phyloP scores from a whole-genome alignment of 1,140 invertebrate species.

The Eumeta japonica region DNA sequence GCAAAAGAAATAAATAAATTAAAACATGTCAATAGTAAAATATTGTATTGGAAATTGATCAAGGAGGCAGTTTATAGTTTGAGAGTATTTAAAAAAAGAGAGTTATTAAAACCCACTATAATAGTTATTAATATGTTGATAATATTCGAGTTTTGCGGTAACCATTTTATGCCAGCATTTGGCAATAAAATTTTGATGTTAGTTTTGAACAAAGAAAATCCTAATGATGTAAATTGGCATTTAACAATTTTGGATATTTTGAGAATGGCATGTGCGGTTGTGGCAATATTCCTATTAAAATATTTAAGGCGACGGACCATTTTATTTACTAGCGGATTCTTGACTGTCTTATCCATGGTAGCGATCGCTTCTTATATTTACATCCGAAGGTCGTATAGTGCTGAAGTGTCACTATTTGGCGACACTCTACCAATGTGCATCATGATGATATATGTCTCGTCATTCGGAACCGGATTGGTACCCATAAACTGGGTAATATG shows the following conservation, averaged over 20 bases:
- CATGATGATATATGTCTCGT: constrained; percentile 39
- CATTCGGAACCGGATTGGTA: constrained; percentile 45
- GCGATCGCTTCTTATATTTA: constrained; percentile 43
- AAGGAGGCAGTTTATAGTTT: constrained; percentile 8
- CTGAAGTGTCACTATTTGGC: constrained; percentile 25
- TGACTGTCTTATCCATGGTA: constrained; percentile 37
- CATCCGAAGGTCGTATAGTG: constrained; percentile 29
- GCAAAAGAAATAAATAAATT: neutral
- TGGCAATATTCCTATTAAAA: constrained; percentile 47
- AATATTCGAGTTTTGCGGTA: constrained; percentile 46
- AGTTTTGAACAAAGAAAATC: constrained; percentile 32
- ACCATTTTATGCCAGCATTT: constrained; percentile 46
- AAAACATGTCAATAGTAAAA: neutral
- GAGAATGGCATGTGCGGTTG: constrained; percentile 39
- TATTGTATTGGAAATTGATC: neutral
- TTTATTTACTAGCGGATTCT: constrained; percentile 37
- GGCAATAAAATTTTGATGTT: constrained; percentile 40
- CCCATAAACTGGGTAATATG: constrained; percentile 51
- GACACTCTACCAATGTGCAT: constrained; percentile 37
- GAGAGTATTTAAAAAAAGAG: constrained; percentile 46
- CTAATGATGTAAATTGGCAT: constrained; percentile 41
- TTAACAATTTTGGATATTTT: constrained; percentile 45
- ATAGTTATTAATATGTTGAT: constrained; percentile 48
- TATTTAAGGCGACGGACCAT: constrained; percentile 38
- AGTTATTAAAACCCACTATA: constrained; percentile 45